Conservation (phyloP, 2,888 invertebrate genomes). For the Campoplex capitator region DNA sequence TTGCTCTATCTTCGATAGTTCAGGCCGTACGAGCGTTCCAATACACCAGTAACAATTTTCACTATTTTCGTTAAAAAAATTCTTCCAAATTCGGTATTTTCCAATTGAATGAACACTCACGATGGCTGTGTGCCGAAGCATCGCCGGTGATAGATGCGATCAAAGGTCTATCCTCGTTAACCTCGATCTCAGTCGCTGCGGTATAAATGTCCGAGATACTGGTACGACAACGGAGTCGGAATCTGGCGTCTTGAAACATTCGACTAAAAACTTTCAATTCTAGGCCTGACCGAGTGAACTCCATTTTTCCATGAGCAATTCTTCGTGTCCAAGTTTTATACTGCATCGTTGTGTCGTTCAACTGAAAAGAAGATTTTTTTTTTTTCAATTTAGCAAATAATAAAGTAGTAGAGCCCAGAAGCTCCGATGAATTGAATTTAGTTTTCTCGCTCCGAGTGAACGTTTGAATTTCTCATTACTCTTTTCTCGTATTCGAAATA, state of each 20-base stretch:
- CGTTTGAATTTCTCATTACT: neutral
- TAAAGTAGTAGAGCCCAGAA: neutral
- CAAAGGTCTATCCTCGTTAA: constrained; percentile 80
- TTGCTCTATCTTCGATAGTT: neutral
- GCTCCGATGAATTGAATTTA: neutral
- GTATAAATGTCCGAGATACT: constrained; percentile 79
- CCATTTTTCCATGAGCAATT: constrained; percentile 70
- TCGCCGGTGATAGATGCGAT: constrained; percentile 82
- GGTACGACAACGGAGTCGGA: constrained; percentile 80
- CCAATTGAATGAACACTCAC: constrained; percentile 75
- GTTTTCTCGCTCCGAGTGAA: neutral
- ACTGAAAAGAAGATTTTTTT: constrained; percentile 72
- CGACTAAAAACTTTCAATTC: constrained; percentile 77
- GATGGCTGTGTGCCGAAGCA: constrained; percentile 80
- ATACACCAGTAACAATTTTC: neutral
- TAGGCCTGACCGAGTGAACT: constrained; percentile 76
- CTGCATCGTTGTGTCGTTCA: constrained; percentile 73
- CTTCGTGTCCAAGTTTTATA: constrained; percentile 72
- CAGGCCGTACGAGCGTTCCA: neutral
- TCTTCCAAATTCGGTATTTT: neutral
- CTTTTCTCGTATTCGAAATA: neutral
- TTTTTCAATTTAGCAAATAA: neutral
- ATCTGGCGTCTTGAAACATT: constrained; percentile 78
- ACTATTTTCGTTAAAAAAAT: neutral
- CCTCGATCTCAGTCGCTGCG: constrained; percentile 77